phyloP scores from a whole-genome alignment of 2,113 vertebrate genomes.

The Morone chrysops region DNA sequence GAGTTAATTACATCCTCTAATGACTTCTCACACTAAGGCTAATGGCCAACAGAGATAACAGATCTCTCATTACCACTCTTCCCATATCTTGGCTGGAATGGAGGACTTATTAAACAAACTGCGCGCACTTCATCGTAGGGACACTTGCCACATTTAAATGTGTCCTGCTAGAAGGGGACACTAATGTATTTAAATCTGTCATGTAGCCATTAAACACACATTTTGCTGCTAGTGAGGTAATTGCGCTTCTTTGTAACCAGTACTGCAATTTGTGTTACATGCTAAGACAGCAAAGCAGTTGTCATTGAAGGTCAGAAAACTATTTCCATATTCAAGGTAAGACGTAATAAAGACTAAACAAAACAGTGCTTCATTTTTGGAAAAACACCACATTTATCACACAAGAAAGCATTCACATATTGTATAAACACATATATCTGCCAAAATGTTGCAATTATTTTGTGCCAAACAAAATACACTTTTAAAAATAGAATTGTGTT shows the following conservation, averaged over 20 bases:
- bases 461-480: too few species aligned
- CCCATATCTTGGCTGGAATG: conserved; percentile 52
- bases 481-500: not conserved
- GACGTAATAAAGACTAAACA: not conserved
- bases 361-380: not conserved
- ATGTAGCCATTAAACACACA: conserved; percentile 6
- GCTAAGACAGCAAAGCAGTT: not conserved
- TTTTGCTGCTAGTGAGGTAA: conserved; percentile 4
- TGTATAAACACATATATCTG: not conserved
- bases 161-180: not conserved
- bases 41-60: conserved; percentile 75
- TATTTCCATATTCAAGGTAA: not conserved
- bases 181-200: conserved; percentile 17
- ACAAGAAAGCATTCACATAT: not conserved
- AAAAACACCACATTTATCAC: not conserved
- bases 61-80: conserved; percentile 75
- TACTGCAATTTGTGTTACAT: not conserved
- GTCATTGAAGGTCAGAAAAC: not conserved
- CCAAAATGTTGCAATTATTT: not conserved
- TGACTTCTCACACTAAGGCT: conserved; percentile 72
- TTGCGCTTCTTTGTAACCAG: not conserved
- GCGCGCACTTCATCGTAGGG: conserved; percentile 32
- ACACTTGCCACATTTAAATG: conserved; percentile 20
- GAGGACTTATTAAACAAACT: conserved; percentile 58
- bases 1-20: conserved; percentile 78